Evolutionary conservation across 2,888 invertebrate species (phyloP).

Genomic region (Torymus tubicola): DNA sequence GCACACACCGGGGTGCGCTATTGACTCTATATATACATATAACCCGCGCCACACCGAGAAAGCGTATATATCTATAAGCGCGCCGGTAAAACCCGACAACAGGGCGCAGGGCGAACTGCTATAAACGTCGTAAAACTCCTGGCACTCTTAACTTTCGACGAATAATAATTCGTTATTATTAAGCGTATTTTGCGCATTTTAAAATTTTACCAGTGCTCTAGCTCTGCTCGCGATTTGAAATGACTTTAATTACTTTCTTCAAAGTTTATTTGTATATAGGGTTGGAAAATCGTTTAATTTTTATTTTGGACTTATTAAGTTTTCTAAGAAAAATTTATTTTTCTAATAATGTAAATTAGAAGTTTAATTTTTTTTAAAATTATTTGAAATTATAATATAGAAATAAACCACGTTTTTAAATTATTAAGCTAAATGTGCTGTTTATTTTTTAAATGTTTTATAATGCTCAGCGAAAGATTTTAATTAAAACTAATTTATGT

Average conservation of each 20-base stretch:
- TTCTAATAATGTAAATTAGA: no score
- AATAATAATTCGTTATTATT: conserved; percentile 24
- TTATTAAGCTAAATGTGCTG: no score
- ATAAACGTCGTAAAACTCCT: conserved; percentile 27
- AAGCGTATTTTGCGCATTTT: conserved; percentile 20
- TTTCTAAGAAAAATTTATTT: no score
- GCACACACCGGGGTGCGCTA: conserved; percentile 15
- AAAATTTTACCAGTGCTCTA: not conserved
- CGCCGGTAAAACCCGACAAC: conserved; percentile 32
- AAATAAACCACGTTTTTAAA: no score
- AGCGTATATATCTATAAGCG: not conserved
- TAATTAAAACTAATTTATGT: no score
- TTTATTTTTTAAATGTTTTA: no score
- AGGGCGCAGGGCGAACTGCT: not conserved
- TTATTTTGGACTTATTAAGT: no score
- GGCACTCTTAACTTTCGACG: conserved; percentile 26
- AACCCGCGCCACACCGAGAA: not conserved
- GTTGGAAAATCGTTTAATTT: no score
- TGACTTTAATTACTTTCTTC: not conserved
- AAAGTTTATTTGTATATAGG: not conserved
- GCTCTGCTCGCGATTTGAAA: not conserved
- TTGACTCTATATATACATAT: conserved; percentile 6
- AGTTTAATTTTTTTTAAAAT: no score
- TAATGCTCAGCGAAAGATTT: no score
- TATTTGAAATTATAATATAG: no score